Evolutionary conservation across 2,797 vertebrate genomes (phyloP).

Genomic region (Argentina silus): DNA sequence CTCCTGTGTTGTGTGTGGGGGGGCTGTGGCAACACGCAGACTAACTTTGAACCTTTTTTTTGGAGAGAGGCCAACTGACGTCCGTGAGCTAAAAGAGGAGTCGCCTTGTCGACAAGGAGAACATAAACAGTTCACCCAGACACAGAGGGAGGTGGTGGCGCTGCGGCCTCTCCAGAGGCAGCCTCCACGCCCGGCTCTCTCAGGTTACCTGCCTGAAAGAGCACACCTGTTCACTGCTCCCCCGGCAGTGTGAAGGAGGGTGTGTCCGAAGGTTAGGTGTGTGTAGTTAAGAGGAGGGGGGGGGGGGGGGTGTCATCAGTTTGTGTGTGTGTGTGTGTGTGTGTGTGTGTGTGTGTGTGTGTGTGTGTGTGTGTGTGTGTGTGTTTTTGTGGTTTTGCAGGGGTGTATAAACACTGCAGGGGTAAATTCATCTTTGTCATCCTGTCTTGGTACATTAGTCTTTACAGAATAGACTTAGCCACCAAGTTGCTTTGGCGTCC

Average conservation of each 20-base stretch:
- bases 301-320: not conserved
- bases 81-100: constrained; percentile 37
- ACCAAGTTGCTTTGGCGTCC: not conserved
- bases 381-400: too few relatives aligned
- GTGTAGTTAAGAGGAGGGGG: not conserved
- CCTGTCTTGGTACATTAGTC: not conserved
- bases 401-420: not conserved
- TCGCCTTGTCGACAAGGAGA: constrained; percentile 18
- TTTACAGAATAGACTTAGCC: not conserved
- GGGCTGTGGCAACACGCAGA: constrained; percentile 13
- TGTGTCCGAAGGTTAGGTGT: too few relatives aligned
- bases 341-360: constrained; percentile 27
- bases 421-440: not conserved
- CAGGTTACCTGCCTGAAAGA: constrained; percentile 21
- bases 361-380: too few relatives aligned
- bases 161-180: too few relatives aligned
- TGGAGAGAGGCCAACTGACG: constrained; percentile 23
- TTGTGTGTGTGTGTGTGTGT: not conserved
- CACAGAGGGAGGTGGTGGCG: not conserved
- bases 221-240: constrained; percentile 9
- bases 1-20: constrained; percentile 18
- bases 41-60: constrained; percentile 14
- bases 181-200: constrained; percentile 10
- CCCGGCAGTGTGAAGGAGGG: too few relatives aligned
- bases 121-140: constrained; percentile 13